Base-by-base conservation (phyloP, 2,888 invertebrate species). In the Agrilus mali region DNA sequence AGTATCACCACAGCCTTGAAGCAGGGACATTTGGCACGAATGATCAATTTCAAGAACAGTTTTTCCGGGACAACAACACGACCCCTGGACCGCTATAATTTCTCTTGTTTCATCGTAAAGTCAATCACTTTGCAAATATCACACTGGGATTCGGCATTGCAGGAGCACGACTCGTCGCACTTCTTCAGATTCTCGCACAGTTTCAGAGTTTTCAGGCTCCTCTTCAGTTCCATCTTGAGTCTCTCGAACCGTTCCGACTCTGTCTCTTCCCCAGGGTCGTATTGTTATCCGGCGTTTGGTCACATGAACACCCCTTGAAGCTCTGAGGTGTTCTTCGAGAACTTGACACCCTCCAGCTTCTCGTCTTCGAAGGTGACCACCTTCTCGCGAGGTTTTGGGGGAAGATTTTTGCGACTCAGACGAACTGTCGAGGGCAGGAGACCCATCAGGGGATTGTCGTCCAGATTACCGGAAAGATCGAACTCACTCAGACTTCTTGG, bases 321-420 rank as follows among this genome's bases (percentile, higher is more conserved):
- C 46, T 72, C 67, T 32, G 68, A 64, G 40, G 66, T 63, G 52
- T 66, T 67, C 50, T 66, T 67, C 40, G 27, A 8, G 10, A 10
- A 27, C 4, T 27, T 27, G 27, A 61, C 59, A 3, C 55, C 55
- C 8, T 62, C 56, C 16, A 53, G 55, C 69, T 57, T 70, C 65
- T 85, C 84, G 61, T 86, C 86, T 60, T 85, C 84, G 57, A 86
- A 86, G 4, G 85, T 86, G 33, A 86, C 85, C 78, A 84, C 80
- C 63, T 84, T 84, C 61, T 84, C 84, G 40, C 80, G 71, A 45
- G 74, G 74, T 49, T 75, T 72, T 14, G 68, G 64, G 3, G 67
- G 61, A 4, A 66, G 60, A 40, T 50, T 47, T 44, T 61, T 64
- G 12, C 63, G 63, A 49, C 60, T 68, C 22, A 59, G 55, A 37